Base-by-base conservation (phyloP, 2,113 vertebrate genomes). In the Corythoichthys intestinalis region DNA sequence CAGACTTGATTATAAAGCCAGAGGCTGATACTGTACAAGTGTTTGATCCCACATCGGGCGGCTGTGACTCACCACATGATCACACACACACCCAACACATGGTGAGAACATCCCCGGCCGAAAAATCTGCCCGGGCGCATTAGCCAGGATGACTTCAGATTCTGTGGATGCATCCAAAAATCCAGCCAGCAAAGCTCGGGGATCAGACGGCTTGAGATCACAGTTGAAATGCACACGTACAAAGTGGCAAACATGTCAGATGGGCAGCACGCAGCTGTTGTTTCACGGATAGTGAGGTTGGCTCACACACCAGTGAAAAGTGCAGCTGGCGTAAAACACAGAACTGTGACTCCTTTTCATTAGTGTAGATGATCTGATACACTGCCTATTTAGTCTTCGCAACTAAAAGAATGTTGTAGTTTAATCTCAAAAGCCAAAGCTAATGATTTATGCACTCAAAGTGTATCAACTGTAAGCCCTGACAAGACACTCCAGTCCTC, bases 101-200 rank as follows among this genome's bases (percentile, higher is more conserved):
- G 49, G 69, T 71, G 78, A 78, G 73, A 78, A 49, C 73, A 77
- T 66, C 65, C 49, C 50, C 35, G 39, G 17, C 49, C 6, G 14
- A 38, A 66, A 80, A 82, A 86, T 71, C 80, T 80, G 71, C 71
- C 60, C 68, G 65, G 76, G 63, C 71, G 76, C 35, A 63, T 63
- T 47, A 62, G 77, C 77, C 53, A 74, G 50, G 82, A 86, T 85
- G 82, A 90, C 80, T 87, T 86, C 81, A 89, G 80, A 73, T 70
- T 79, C 20, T 48, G 67, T 49, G 76, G 76, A 75, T 81, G 77
- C 61, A 71, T 79, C 81, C 56, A 83, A 71, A 83, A 73, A 74
- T 76, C 73, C 65, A 34, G 38, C 48, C 63, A 47, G 67, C 66
- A 85, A 85, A 85, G 82, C 85, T 79, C 53, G 5, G 73, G 84